These are phyloP conservation scores for Amphipoea oculea DNA, from an alignment of 2,888 invertebrate genomes.

Conservation along the genomic window DNA sequence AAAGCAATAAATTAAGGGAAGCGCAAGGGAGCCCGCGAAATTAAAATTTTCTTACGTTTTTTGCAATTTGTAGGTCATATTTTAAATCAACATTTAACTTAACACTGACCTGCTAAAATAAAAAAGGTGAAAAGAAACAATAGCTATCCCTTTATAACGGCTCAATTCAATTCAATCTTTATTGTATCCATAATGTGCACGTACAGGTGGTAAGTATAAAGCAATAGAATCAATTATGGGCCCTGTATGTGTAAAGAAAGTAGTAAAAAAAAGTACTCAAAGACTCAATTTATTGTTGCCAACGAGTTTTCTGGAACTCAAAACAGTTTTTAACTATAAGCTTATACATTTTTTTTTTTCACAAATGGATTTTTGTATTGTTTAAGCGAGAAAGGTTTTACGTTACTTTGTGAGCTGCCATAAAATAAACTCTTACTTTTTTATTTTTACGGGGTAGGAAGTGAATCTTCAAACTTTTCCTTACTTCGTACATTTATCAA, in stretches of 20 bases:
- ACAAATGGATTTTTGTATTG: background rate
- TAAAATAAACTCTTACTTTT: conserved; percentile 12
- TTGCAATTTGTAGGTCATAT: background rate
- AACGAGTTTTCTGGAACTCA: conserved; percentile 18
- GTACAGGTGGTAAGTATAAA: no score
- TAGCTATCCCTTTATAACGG: no score
- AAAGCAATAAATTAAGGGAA: background rate
- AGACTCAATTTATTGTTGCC: conserved; percentile 40
- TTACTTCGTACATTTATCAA: conserved; percentile 4
- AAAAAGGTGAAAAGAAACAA: background rate
- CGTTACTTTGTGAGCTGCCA: background rate
- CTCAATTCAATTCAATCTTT: no score
- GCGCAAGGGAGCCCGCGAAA: no score
- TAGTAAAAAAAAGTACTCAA: background rate
- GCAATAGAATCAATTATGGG: no score
- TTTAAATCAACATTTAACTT: background rate
- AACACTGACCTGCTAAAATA: background rate
- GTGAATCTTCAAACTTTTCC: conserved; percentile 6
- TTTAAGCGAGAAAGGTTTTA: conserved; percentile 5
- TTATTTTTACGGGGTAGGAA: background rate
- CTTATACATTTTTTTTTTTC: background rate
- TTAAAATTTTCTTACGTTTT: background rate
- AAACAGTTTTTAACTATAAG: conserved; percentile 11
- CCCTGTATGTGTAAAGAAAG: no score
- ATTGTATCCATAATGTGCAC: no score